phyloP scores from a whole-genome alignment of 2,888 invertebrate genomes.

The Papilio protenor region DNA sequence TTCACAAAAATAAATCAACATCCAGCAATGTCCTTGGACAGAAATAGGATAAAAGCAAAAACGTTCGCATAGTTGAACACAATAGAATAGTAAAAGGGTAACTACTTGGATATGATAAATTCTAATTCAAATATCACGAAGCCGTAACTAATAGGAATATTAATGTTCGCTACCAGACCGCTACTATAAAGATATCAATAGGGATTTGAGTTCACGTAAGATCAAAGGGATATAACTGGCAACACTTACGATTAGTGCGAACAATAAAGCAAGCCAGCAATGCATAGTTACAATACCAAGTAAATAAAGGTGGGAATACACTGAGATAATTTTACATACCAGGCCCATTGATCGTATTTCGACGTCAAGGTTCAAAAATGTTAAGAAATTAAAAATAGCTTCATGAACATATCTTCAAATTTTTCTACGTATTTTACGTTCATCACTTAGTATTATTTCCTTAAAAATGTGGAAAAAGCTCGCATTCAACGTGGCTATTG shows the following conservation, averaged over 20 bases:
- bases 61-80: conserved; percentile 45
- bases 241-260: conserved; percentile 56
- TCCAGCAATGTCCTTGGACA: conserved; percentile 16
- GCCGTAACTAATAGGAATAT: conserved; percentile 41
- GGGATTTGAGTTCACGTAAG: conserved; percentile 68
- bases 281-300: conserved; percentile 36
- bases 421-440: too few relatives aligned
- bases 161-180: conserved; percentile 31
- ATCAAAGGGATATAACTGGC: conserved; percentile 73
- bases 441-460: too few relatives aligned
- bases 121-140: conserved; percentile 51
- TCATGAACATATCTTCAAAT: too few relatives aligned
- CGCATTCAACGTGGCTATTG: too few relatives aligned
- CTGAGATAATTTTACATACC: neutral
- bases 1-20: neutral
- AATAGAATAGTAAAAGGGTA: conserved; percentile 48
- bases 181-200: conserved; percentile 69
- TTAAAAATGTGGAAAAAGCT: too few relatives aligned
- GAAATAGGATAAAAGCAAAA: conserved; percentile 3
- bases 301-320: neutral
- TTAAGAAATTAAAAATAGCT: too few relatives aligned
- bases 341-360: neutral
- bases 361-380: too few relatives aligned
- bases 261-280: conserved; percentile 60
- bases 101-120: conserved; percentile 55